Evolutionary conservation across 1,140 invertebrate species (phyloP), one percentile per base, ranked within the genome.

Genomic region (Glossosoma conforme): DNA sequence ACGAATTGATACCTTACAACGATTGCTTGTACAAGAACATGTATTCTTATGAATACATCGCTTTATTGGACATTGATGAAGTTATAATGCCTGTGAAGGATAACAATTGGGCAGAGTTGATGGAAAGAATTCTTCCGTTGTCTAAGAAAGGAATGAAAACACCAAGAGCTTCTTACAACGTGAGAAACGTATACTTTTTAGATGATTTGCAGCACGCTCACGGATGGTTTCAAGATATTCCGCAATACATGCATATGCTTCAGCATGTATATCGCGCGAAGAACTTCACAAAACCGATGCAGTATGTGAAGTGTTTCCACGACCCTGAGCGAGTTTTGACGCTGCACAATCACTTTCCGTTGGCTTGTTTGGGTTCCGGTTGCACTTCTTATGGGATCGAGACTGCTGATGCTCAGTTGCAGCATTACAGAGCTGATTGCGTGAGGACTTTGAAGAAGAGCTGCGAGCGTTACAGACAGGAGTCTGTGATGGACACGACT

Each of bases 1-100:
- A 96, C 68, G 93, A 97, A 67, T 76, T 97, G 25, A 94, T 97
- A 58, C 93, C 94, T 1, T 97, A 97, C 75, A 97, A 97, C 68
- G 94, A 97, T 65, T 97, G 94, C 63, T 76, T 97, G 3, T 97
- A 97, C 71, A 87, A 93, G 60, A 89, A 95, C 64, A 80, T 94
- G 70, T 93, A 94, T 64, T 77, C 83, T 30, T 96, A 95, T 65
- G 83, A 91, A 42, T 95, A 93, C 70, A 85, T 97, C 22, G 89
- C 88, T 0, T 71, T 97, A 10, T 71, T 97, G 17, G 94, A 97
- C 62, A 90, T 92, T 30, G 93, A 97, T 66, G 93, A 97, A 68
- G 86, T 97, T 28, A 95, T 97, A 53, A 93, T 97, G 84, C 93
- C 93, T 1, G 74, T 93, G 14, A 79, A 85, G 53, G 80, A 85